These are phyloP conservation scores for Eupithecia exiguata DNA, from an alignment of 2,888 invertebrate species.

Conservation along the genomic window DNA sequence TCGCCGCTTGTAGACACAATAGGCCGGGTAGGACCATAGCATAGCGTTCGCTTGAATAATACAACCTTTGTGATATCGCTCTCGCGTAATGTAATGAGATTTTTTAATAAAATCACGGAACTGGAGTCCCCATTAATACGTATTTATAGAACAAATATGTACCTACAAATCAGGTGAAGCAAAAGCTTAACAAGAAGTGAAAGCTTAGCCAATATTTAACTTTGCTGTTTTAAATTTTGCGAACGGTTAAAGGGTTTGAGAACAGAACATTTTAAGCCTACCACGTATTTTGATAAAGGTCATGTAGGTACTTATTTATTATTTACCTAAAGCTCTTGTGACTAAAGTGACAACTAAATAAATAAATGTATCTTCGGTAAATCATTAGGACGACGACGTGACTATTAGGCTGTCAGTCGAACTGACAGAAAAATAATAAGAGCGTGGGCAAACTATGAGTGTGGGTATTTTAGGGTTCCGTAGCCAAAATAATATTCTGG, in stretches of 20 bases:
- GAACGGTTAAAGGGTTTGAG: neutral
- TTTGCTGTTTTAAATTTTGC: neutral
- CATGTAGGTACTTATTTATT: neutral
- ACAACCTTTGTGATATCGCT: slow-evolving; percentile 59
- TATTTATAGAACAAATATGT: neutral
- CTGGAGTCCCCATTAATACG: slow-evolving; percentile 21
- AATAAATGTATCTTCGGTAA: neutral
- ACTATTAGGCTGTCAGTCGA: too few relatives aligned
- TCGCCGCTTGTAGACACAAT: slow-evolving; percentile 57
- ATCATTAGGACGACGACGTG: too few relatives aligned
- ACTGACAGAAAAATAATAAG: too few relatives aligned
- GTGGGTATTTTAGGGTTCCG: too few relatives aligned
- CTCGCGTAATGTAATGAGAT: slow-evolving; percentile 58
- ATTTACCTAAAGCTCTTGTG: neutral
- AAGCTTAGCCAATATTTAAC: neutral
- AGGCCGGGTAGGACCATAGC: slow-evolving; percentile 46
- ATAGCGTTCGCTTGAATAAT: slow-evolving; percentile 53
- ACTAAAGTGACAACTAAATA: neutral
- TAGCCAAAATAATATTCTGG: too few relatives aligned
- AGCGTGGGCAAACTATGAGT: too few relatives aligned
- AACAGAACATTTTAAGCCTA: neutral
- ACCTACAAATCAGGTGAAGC: neutral
- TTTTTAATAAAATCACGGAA: slow-evolving; percentile 60
- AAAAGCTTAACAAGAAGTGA: neutral
- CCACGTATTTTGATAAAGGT: neutral